These are phyloP conservation scores for Noctua janthe DNA, from an alignment of 2,888 invertebrate species.

Conservation along the genomic window DNA sequence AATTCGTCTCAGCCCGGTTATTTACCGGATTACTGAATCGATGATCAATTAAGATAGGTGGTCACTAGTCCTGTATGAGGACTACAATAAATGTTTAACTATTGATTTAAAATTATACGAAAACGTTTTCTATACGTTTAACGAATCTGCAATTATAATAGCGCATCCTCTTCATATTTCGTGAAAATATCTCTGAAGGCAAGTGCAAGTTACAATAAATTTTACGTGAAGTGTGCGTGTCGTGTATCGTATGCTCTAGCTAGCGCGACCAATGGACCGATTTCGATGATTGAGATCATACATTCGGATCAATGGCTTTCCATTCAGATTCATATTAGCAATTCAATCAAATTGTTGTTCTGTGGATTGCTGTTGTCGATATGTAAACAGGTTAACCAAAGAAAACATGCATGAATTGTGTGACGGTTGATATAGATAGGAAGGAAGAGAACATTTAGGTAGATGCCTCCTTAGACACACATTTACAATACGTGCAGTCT, in stretches of 20 bases:
- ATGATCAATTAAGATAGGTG: background rate
- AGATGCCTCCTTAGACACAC: background rate
- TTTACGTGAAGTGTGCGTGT: slow-evolving; percentile 29
- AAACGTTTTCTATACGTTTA: background rate
- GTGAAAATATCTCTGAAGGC: slow-evolving; percentile 21
- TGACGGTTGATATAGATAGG: background rate
- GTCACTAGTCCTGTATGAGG: background rate
- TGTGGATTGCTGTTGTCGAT: background rate
- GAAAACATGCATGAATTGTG: background rate
- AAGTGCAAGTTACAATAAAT: slow-evolving; percentile 25
- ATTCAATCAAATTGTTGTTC: background rate
- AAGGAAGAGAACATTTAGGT: background rate
- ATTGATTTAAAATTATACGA: background rate
- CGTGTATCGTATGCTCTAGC: slow-evolving; percentile 17
- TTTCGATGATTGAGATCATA: slow-evolving; percentile 26
- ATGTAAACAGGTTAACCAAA: background rate
- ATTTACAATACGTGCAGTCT: background rate
- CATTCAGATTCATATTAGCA: background rate
- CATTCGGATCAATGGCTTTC: slow-evolving; percentile 2
- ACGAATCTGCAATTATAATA: background rate
- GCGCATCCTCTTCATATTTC: slow-evolving; percentile 25
- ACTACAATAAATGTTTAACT: background rate
- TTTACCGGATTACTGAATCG: background rate
- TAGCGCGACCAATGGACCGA: slow-evolving; percentile 32
- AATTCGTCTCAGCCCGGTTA: background rate